Evolutionary conservation across 1,140 invertebrate species (phyloP).

Genomic region (Calephelis nemesis): DNA sequence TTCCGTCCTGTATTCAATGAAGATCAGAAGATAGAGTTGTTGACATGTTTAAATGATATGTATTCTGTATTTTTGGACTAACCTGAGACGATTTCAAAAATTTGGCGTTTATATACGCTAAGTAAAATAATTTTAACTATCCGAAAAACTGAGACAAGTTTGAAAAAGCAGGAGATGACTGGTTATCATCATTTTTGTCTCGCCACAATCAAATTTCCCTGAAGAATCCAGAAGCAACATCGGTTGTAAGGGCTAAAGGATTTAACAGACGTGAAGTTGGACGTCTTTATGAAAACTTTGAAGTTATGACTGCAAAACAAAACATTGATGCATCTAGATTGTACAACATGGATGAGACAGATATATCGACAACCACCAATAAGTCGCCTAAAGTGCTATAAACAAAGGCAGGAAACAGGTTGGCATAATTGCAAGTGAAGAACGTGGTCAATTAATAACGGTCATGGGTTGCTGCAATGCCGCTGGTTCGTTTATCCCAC

Average conservation of each 20-base stretch:
- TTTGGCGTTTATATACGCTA: slow-evolving; percentile 34
- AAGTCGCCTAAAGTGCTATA: slow-evolving; percentile 44
- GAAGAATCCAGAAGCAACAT: slow-evolving; percentile 50
- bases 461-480: slow-evolving; percentile 48
- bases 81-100: slow-evolving; percentile 40
- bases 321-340: no score
- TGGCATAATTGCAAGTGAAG: slow-evolving; percentile 43
- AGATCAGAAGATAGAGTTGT: slow-evolving; percentile 39
- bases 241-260: slow-evolving; percentile 28
- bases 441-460: slow-evolving; percentile 45
- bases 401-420: slow-evolving; percentile 46
- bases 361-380: slow-evolving; percentile 31
- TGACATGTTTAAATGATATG: slow-evolving; percentile 44
- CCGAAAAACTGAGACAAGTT: slow-evolving; percentile 36
- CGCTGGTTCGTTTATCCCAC: slow-evolving; percentile 45
- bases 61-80: slow-evolving; percentile 43
- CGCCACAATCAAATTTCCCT: slow-evolving; percentile 39
- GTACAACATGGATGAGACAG: no score
- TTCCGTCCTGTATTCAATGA: slow-evolving; percentile 39
- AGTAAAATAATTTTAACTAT: slow-evolving; percentile 38
- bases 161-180: slow-evolving; percentile 26
- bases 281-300: no score
- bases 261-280: no score
- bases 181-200: slow-evolving; percentile 38
- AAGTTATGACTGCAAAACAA: no score